Conservation (phyloP, 2,888 invertebrate genomes). For the Gymnoscelis rufifasciata region DNA sequence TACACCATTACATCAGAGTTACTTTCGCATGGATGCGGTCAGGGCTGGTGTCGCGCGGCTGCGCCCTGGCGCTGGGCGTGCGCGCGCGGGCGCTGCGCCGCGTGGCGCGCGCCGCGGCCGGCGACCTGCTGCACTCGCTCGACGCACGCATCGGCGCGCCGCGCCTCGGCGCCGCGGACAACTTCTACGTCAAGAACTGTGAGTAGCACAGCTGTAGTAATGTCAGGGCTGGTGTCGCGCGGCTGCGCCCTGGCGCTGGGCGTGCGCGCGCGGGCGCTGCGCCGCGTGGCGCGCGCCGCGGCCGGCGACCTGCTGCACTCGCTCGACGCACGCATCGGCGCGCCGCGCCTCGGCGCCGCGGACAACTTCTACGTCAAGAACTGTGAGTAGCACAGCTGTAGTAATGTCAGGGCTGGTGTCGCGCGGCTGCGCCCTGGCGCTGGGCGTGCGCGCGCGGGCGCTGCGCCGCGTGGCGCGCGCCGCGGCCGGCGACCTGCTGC, state of each 20-base stretch:
- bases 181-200: constrained; percentile 85
- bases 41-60: constrained; percentile 80
- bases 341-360: constrained; percentile 90
- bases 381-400: no score
- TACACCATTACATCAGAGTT: no score
- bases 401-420: constrained; percentile 81
- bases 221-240: constrained; percentile 80
- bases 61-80: constrained; percentile 92
- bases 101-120: constrained; percentile 89
- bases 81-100: constrained; percentile 70
- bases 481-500: constrained; percentile 90
- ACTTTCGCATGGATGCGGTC: no score
- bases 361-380: constrained; percentile 87
- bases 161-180: constrained; percentile 89
- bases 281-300: constrained; percentile 86
- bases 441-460: constrained; percentile 84
- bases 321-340: constrained; percentile 91
- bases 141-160: constrained; percentile 92
- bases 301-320: constrained; percentile 91
- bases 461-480: constrained; percentile 84
- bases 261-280: constrained; percentile 80
- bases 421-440: constrained; percentile 90
- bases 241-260: constrained; percentile 93
- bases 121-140: constrained; percentile 90
- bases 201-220: no score